These are phyloP conservation scores for Cliona cf. orientalis DNA, from an alignment of 37 sponge, comb jelly and placozoan genomes.

Conservation along the genomic window DNA sequence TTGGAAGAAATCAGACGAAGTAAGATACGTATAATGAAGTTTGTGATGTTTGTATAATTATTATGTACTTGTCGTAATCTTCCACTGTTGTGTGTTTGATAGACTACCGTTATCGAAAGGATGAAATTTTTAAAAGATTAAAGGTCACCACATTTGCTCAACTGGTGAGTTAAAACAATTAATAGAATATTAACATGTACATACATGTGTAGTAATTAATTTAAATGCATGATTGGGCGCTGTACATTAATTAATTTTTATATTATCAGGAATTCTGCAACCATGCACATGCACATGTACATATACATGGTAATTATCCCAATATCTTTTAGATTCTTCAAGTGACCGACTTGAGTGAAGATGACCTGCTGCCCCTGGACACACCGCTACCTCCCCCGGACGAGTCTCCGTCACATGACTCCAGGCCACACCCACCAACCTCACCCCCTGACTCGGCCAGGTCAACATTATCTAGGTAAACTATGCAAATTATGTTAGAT, in stretches of 20 bases:
- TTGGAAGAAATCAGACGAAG: slow-evolving; percentile 86
- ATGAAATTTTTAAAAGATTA: slow-evolving; percentile 95
- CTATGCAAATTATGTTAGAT: too few relatives aligned
- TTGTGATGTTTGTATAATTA: background rate
- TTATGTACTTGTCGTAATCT: background rate
- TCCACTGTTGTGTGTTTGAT: background rate
- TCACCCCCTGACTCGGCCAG: slow-evolving; percentile 73
- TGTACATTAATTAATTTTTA: too few relatives aligned
- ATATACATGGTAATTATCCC: background rate
- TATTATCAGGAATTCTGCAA: too few relatives aligned
- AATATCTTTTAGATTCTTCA: slow-evolving; percentile 5
- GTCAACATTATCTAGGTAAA: slow-evolving; percentile 78
- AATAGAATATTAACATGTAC: too few relatives aligned
- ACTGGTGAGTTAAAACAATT: slow-evolving; percentile 82
- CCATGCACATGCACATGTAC: too few relatives aligned
- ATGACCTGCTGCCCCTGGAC: background rate
- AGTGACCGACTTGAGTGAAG: background rate
- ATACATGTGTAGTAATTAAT: background rate
- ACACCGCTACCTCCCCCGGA: background rate
- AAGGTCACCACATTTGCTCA: slow-evolving; percentile 97
- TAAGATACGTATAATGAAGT: slow-evolving; percentile 19
- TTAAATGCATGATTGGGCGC: too few relatives aligned
- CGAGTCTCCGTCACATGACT: background rate
- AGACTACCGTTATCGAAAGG: slow-evolving; percentile 92
- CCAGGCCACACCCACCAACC: background rate